Evolutionary conservation across 2,888 invertebrate genomes (phyloP), one percentile per base, ranked within the genome.

Genomic region (Eristalinus aeneus): DNA sequence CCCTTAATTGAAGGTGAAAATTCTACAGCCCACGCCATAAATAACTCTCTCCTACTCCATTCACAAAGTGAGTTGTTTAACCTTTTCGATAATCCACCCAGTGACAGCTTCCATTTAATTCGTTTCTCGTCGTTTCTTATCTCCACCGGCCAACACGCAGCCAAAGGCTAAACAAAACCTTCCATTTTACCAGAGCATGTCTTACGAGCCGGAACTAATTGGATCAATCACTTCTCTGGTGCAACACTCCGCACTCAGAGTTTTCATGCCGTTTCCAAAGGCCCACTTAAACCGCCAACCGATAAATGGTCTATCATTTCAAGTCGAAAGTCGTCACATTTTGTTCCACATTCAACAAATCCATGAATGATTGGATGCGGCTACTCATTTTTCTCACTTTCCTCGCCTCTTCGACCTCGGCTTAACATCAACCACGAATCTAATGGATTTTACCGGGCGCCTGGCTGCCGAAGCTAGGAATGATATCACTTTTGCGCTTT

Each of bases 241-340:
- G 46, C 16, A 46, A 16, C 46, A 46, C 46, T 16, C 64, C 20
- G 56, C 58, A 78, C 69, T 36, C 32, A 22, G 56, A 32, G 46
- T 78, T 64, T 71, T 65, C 67, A 79, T 73, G 73, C 79, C 79
- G 67, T 67, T 73, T 54, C 23, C 56, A 27, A 32, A 10, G 31
- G 2, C 23, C 10, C 67, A 75, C 75, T 75, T 60, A 56, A 60
- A 60, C 22, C 76, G 2, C 2, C 27, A 27, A 5, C 27, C 53
- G 22, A 31, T 39, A 56, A 63, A 71, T 77, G 10, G 36, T 31
- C 61, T 32, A 31, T 46, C 39, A 12, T 46, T 16, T 16, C 8
- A 16, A 46, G 69, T 39, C n/a, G 22, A 69, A 69, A 69, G 69
- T 60, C 69, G 69, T 60, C 72, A 72, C 39, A 46, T 72, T 60